These are phyloP conservation scores for Ornithoptera alexandrae DNA, from an alignment of 2,888 invertebrate genomes.

Conservation along the genomic window DNA sequence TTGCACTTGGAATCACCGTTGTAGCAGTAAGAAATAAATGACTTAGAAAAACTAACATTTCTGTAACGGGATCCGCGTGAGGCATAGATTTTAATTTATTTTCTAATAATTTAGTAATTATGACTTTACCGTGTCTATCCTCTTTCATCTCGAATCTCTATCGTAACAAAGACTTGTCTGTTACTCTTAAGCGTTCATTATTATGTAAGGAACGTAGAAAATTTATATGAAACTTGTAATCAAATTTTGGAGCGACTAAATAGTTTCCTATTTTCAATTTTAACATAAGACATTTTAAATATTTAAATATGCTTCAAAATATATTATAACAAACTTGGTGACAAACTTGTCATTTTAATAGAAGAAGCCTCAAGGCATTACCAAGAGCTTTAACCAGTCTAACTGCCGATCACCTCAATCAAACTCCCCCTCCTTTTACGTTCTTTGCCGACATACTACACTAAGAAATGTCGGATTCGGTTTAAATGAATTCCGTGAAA, in stretches of 20 bases:
- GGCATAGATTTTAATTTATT: not conserved
- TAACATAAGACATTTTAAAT: too few species aligned
- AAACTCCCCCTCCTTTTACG: constrained; percentile 26
- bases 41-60: constrained; percentile 15
- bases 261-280: too few species aligned
- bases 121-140: not conserved
- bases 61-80: not conserved
- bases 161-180: too few species aligned
- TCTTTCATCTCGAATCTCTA: not conserved
- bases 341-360: not conserved
- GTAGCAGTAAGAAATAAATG: constrained; percentile 35
- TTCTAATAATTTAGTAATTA: not conserved
- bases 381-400: constrained; percentile 17
- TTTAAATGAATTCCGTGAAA: constrained; percentile 25
- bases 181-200: not conserved
- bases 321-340: too few species aligned
- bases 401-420: constrained; percentile 13
- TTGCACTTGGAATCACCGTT: constrained; percentile 58
- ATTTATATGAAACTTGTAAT: not conserved
- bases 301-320: too few species aligned
- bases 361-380: not conserved
- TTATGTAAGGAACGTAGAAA: not conserved
- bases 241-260: not conserved
- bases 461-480: constrained; percentile 9
- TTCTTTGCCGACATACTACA: constrained; percentile 32